Base-by-base conservation (phyloP, 2,888 invertebrate species). In the Epicampocera succincta region DNA sequence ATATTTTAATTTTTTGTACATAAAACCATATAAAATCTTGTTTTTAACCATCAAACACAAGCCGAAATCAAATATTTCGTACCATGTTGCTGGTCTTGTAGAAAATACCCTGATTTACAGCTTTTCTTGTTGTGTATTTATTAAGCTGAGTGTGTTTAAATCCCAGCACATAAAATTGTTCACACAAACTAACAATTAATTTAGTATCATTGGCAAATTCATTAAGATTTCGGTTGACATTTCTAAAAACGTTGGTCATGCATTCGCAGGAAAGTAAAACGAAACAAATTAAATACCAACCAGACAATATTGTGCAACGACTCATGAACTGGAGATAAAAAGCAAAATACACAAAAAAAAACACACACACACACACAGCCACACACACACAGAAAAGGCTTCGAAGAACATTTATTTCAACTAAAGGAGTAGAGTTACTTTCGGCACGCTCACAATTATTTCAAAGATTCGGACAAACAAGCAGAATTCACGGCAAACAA, bases 261-360 rank as follows among this genome's bases (percentile, higher is more conserved):
- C 33, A n/a, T n/a, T 33, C 33, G 9, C 33, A 33, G 8, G 13
- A 66, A 40, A 33, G 12, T 33, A 21, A 56, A 29, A 17, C 17
- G 19, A 56, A 44, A 25, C n/a, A 8, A 19, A 17, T 2, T 19
- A 12, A 17, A 40, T 38, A 1, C n/a, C 19, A 44, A 12, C 12
- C 5, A 21, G 17, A 46, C 46, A 65, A 56, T 33, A 29, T 50
- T 65, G 71, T n/a, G 40, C 19, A 72, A 71, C 69, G 63, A 74
- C 33, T 69, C 65, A 58, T 58, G 50, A 63, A 54, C 52, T n/a
- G 44, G 40, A 69, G 68, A 69, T 69, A 81, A 77, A 54, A 56
- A 52, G 65, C 52, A 58, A 12, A 1, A 58, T 12, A 50, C 21
- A 68, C 17, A 25, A 11, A 38, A 50, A 61, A 29, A 46, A 44